Evolutionary conservation across 2,113 vertebrate genomes (phyloP).

Genomic region (Aleadryas rufinucha): DNA sequence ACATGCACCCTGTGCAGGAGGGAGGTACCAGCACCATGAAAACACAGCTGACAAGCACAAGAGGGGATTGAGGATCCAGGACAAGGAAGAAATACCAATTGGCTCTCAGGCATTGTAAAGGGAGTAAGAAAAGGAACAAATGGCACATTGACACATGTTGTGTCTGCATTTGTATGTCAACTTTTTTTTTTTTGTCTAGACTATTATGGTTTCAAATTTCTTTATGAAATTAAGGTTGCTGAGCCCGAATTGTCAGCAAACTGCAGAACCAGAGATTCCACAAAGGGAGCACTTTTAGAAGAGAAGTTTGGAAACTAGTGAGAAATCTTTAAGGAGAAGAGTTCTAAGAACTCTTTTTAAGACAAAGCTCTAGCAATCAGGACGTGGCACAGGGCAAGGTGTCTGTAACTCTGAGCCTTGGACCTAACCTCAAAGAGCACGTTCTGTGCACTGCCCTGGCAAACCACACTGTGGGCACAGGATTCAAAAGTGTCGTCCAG

Average conservation of each 20-base stretch:
- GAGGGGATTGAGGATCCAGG: not conserved
- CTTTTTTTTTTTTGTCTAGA: not conserved
- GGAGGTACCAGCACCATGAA: not conserved
- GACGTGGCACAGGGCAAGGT: not conserved
- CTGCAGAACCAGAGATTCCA: not conserved
- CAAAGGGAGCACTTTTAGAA: not conserved
- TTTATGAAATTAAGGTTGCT: not conserved
- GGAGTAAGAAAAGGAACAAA: not conserved
- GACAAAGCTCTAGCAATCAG: not conserved
- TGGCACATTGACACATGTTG: not conserved
- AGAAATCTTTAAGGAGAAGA: not conserved
- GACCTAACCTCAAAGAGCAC: not conserved
- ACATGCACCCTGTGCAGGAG: rapidly evolving
- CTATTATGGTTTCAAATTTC: not conserved
- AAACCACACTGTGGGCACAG: not conserved
- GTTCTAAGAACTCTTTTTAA: not conserved
- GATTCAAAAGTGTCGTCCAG: not conserved
- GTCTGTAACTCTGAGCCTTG: not conserved
- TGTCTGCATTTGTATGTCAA: not conserved
- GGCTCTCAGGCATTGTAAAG: not conserved
- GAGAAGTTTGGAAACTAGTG: not conserved
- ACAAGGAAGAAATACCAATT: not conserved
- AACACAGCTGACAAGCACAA: not conserved
- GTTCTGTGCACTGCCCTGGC: not conserved
- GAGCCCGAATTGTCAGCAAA: not conserved